Conservation (phyloP, 2,888 invertebrate genomes). For the Drosophila merina region DNA sequence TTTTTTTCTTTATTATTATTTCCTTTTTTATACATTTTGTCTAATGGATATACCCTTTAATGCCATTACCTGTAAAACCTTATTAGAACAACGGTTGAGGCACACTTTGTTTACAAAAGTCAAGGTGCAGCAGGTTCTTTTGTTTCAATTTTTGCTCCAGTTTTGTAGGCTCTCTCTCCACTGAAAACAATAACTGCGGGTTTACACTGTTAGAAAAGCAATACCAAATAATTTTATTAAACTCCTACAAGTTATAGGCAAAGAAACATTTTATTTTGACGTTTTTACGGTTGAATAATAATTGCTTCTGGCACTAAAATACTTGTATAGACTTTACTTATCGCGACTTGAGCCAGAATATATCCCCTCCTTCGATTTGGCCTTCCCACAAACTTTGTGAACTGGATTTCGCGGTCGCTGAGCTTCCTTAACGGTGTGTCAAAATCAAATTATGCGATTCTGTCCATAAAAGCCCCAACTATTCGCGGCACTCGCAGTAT, state of each 20-base stretch:
- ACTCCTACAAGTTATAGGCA: not conserved
- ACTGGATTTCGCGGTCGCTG: conserved; percentile 36
- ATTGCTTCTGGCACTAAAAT: not conserved
- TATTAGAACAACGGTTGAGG: not conserved
- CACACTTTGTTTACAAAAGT: not conserved
- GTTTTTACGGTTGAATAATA: not conserved
- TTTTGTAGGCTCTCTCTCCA: too few relatives aligned
- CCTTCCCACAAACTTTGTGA: conserved; percentile 11
- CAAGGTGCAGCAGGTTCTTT: not conserved
- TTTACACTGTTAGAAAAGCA: not conserved
- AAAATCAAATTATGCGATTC: conserved; percentile 42
- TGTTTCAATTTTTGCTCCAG: too few relatives aligned
- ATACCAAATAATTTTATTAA: not conserved
- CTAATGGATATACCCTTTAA: too few relatives aligned
- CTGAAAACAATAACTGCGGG: not conserved
- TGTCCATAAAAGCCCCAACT: conserved; percentile 46
- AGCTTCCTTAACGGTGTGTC: conserved; percentile 47
- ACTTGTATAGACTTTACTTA: not conserved
- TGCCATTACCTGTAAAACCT: too few relatives aligned
- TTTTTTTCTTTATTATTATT: too few relatives aligned
- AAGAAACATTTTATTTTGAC: not conserved
- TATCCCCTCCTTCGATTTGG: conserved; percentile 2
- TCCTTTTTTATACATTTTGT: too few relatives aligned
- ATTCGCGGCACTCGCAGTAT: conserved; percentile 23
- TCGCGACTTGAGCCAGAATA: not conserved